Evolutionary conservation across 1,140 invertebrate genomes (phyloP), one percentile per base, ranked within the genome.

Genomic region (Temnothorax longispinosus): DNA sequence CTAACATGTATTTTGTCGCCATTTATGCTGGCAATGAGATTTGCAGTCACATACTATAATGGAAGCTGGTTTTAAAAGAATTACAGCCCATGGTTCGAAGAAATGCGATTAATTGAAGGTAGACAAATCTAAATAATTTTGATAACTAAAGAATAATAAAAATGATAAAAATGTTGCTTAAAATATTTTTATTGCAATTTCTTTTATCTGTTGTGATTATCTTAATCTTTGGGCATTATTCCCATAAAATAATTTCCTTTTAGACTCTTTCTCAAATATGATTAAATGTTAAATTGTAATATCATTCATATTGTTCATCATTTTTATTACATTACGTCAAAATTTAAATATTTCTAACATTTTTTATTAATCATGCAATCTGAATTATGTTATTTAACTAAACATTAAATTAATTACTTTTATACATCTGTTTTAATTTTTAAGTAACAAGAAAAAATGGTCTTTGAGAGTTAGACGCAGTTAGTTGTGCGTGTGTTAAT

Each of bases 21-120:
- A 65, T 84, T 84, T 75, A 62, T n/a, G 18, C 18, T 44, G 69
- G 27, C 69, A 84, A 84, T 84, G 69, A 84, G 54, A 84, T 62
- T 84, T 62, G 54, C 69, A 62, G 41, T 60, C 54, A 15, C 54
- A 38, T 52, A 27, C 44, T n/a, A 32, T 60, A 41, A 75, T 32
- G 3, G 1, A 35, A 27, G 4, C 11, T 38, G 65, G 27, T 35
- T 44, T 47, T 21, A 52, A 41, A 56, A 60, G 13, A 74, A 84
- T 38, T 47, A 18, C 13, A 41, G n/a, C 2, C 7, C 2, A 41
- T 10, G 27, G 27, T 27, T 80, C 8, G 18, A 27, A 56, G 18
- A 80, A 71, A 38, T 38, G 13, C 3, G 6, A 13, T 52, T 52
- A 50, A 41, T 41, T 58, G 27, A 18, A 47, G 0, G 2, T 13